Conservation (phyloP, 2,888 invertebrate genomes). For the Tiliacea aurago region DNA sequence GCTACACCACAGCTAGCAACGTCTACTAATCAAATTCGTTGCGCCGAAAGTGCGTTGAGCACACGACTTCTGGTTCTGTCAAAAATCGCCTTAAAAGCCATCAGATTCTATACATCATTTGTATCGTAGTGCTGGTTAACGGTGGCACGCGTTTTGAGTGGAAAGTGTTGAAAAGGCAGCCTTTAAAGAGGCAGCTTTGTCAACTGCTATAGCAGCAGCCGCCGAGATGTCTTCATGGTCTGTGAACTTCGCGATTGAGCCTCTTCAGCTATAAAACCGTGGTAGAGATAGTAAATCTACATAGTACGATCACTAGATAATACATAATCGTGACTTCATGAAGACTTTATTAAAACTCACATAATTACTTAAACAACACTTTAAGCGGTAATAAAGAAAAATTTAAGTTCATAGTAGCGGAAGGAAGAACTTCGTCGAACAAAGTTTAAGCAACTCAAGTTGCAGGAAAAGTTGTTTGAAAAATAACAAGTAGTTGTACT, state of each 20-base stretch:
- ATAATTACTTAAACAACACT: conserved; percentile 1
- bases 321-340: background rate
- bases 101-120: background rate
- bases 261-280: background rate
- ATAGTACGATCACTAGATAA: background rate
- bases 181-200: background rate
- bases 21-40: background rate
- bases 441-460: conserved; percentile 25
- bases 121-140: background rate
- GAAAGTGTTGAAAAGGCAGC: background rate
- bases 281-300: background rate
- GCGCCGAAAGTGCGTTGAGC: background rate
- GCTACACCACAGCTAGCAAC: background rate
- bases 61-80: background rate
- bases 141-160: background rate
- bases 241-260: background rate
- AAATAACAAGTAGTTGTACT: conserved; percentile 39
- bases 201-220: too few species aligned
- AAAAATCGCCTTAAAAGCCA: background rate
- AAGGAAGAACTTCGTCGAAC: background rate
- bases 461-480: conserved; percentile 25
- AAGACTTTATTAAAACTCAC: background rate
- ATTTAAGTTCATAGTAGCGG: background rate
- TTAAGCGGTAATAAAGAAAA: conserved; percentile 8
- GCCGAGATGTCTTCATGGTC: background rate